A percentile compares a stretch with the other conserved stretches of the same genome.
phyloP scores from a whole-genome alignment of 2,797 vertebrate genomes.

The Anolis apletophallus region DNA sequence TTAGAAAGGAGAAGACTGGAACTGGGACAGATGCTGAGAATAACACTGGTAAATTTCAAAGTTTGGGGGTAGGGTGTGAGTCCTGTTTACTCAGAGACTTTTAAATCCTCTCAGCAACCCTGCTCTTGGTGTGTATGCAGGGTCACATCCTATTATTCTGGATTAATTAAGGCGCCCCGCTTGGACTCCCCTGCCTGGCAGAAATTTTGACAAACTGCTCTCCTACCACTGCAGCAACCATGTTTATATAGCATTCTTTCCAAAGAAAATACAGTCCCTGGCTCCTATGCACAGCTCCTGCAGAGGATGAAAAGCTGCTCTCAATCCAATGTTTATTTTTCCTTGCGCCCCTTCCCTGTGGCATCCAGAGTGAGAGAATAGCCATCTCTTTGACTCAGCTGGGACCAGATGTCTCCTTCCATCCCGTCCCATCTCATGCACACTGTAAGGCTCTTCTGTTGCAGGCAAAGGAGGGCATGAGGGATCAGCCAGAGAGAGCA shows the following conservation, averaged over 20 bases:
- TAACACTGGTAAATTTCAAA: constrained; percentile 28
- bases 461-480: background rate
- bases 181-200: constrained; percentile 15
- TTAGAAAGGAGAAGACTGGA: background rate
- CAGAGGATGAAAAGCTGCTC: constrained; percentile 28
- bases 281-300: background rate
- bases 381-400: constrained; percentile 25
- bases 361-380: constrained; percentile 29
- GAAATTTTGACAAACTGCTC: constrained; percentile 8
- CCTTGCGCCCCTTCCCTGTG: constrained; percentile 23
- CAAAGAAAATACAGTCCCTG: constrained; percentile 33
- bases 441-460: constrained; percentile 26
- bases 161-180: constrained; percentile 15
- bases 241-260: constrained; percentile 32
- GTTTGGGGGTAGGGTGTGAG: background rate
- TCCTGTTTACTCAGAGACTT: background rate
- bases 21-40: constrained; percentile 23
- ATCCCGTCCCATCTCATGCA: background rate
- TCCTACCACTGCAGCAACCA: background rate
- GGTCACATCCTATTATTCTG: constrained; percentile 33
- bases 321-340: constrained; percentile 31
- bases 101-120: constrained; percentile 8
- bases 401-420: constrained; percentile 14
- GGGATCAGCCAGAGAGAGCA: constrained; percentile 17
- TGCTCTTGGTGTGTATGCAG: background rate